Base-by-base conservation (phyloP, 2,888 invertebrate species). In the Nysson spinosus region DNA sequence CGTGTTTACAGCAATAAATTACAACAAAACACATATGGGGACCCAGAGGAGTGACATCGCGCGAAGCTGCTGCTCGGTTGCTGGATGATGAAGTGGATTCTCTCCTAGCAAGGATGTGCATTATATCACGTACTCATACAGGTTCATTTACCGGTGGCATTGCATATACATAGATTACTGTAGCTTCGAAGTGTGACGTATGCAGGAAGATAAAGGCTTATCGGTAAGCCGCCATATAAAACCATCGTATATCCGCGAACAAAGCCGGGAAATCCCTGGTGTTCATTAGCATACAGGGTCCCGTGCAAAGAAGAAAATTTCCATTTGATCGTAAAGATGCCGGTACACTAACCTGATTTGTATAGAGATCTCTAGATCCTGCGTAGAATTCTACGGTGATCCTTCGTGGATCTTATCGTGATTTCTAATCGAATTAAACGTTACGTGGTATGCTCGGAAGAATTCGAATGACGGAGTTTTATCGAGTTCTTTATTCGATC, bases 1-100 rank as follows among this genome's bases (percentile, higher is more conserved):
- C 42, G 58, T 74, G 70, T 74, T 74, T 70, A 74, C 72, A 52
- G 63, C 63, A 57, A 66, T 72, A 66, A 57, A 57, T 64, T 51
- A 63, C 64, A 26, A 47, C 39, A 11, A 63, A 39, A 67, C 58
- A 11, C 50, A 47, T 61, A 11, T 50, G 58, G 46, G 35, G 39
- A 56, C 39, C 54, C 49, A 35, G 55, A 30, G 40, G 51, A 56
- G 66, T 61, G 70, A 69, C 64, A 60, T 54, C 30, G 46, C 35
- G 34, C 35, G 19, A 44, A 24, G 35, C 63, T 43, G 46, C 57
- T 39, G 43, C 34, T 46, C 22, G 28, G 20, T 17, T 44, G 47
- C 51, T 12, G 54, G 28, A 73, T 64, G 73, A 73, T 64, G 63
- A 66, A 73, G 69, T 66, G 58, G 63, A 46, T 64, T 64, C 61